phyloP scores from a whole-genome alignment of 2,888 invertebrate species.

The Conomelus anceps region DNA sequence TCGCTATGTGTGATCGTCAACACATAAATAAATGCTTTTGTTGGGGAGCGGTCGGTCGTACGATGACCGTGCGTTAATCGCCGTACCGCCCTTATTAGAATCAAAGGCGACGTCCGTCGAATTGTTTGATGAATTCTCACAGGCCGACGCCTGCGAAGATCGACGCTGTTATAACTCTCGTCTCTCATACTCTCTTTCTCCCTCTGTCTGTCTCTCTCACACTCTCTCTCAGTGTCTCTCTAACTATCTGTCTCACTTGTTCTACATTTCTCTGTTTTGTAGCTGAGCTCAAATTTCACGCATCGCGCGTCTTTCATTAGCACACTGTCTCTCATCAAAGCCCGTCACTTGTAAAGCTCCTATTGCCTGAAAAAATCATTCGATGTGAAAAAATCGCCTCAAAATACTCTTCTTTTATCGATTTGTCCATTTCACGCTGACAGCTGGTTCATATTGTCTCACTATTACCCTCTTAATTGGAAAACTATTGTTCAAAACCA shows the following conservation, averaged over 20 bases:
- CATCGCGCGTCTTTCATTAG: background rate
- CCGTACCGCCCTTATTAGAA: background rate
- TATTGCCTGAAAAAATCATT: background rate
- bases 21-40: background rate
- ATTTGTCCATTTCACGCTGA: background rate
- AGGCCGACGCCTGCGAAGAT: background rate
- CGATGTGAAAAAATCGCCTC: background rate
- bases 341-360: background rate
- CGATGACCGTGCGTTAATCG: background rate
- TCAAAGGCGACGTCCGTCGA: background rate
- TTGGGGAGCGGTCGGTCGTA: background rate
- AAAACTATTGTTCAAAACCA: no score
- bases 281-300: background rate
- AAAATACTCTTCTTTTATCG: background rate
- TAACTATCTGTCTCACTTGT: no score
- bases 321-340: background rate
- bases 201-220: background rate
- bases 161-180: background rate
- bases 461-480: background rate
- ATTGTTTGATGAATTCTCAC: background rate
- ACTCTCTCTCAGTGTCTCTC: background rate
- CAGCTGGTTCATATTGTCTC: background rate
- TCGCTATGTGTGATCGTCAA: background rate
- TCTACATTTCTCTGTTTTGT: background rate
- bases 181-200: background rate